Base-by-base conservation (phyloP, 2,797 vertebrate genomes). In the Chloroceryle amazona region DNA sequence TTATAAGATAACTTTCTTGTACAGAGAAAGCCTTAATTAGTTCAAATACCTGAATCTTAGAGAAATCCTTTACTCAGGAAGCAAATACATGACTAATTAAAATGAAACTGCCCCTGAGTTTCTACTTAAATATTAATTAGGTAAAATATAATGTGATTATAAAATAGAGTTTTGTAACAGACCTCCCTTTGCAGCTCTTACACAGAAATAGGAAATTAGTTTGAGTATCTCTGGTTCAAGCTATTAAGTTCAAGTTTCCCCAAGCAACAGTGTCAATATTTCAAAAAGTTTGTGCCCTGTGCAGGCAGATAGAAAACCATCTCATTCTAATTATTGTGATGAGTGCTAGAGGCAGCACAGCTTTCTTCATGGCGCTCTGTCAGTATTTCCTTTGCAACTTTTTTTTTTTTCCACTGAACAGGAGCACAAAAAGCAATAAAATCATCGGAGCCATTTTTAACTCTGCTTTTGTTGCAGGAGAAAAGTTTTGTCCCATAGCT, bases 281-380 rank as follows among this genome's bases (percentile, higher is more conserved):
- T 86, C 16, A 95, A 93, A 93, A 87, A 70, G 29, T 58, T 81
- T 52, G 9, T 82, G 35, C 23, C 67, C 55, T 79, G n/a, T 89
- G 68, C n/a, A 78, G 75, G 58, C 67, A 37, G 76, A 47, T 28
- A 72, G 63, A 95, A 91, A 68, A 10, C 13, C n/a, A 57, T 66
- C 29, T 86, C 18, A 7, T 65, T 47, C 41, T 35, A 71, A 80
- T 95, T 95, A 90, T 86, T 93, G 96, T 91, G 78, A 93, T 95
- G 60, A 80, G 47, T 72, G 68, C 61, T 96, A 81, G 84, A 96
- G 60, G n/a, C 46, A 71, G 19, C 14, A 6, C 65, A 86, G 44
- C 18, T 51, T 89, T 89, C 54, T 71, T 37, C 18, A 5, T 71
- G 71, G 33, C 87, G 66, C 71, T 91, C 33, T 46, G 29, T 89